Conservation (phyloP, 2,888 invertebrate genomes). For the Apocheima hispidaria region DNA sequence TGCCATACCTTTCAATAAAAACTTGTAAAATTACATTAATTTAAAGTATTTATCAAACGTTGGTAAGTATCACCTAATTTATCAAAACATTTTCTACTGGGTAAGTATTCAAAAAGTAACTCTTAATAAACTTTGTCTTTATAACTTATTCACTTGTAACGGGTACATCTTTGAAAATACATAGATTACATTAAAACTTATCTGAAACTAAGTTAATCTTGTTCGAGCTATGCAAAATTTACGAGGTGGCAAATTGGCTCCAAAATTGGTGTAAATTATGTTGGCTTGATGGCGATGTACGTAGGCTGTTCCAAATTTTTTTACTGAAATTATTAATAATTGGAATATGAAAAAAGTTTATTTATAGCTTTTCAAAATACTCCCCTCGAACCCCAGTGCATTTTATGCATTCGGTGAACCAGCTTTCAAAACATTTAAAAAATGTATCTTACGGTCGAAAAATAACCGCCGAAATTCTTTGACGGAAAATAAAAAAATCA, state of each 20-base stretch:
- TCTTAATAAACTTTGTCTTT: constrained; percentile 24
- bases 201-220: constrained; percentile 31
- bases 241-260: constrained; percentile 7
- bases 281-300: constrained; percentile 3
- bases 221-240: constrained; percentile 9
- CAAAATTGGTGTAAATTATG: constrained; percentile 10
- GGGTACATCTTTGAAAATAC: constrained; percentile 42
- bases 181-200: constrained; percentile 50
- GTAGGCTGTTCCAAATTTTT: no score
- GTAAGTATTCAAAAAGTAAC: constrained; percentile 15
- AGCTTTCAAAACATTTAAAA: no score
- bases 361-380: no score
- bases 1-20: no score
- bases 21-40: no score
- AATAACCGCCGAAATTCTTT: no score
- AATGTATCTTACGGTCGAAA: no score
- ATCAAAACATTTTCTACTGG: background rate
- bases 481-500: no score
- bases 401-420: no score
- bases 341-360: no score
- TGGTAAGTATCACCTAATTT: background rate
- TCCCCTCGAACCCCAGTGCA: no score
- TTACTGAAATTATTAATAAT: background rate
- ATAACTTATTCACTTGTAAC: constrained; percentile 42
- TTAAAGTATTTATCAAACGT: background rate